Evolutionary conservation across 2,797 vertebrate genomes (phyloP).

Genomic region (Sparus aurata): DNA sequence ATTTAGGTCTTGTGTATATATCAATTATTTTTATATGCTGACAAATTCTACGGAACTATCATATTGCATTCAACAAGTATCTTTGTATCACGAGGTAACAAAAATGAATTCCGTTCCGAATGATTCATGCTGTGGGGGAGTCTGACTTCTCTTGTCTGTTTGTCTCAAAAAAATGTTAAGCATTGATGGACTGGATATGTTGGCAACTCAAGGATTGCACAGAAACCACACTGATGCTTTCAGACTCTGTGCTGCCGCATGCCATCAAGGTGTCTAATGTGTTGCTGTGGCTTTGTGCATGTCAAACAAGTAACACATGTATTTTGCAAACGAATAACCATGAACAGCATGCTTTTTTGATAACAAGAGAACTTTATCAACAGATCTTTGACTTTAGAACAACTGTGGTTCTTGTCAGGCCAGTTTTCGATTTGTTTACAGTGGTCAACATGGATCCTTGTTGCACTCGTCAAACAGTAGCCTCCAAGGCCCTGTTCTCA

Average conservation of each 20-base stretch:
- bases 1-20: slow-evolving; percentile 68
- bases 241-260: background rate
- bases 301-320: background rate
- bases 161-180: background rate
- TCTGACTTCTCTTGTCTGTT: background rate
- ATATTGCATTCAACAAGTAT: slow-evolving; percentile 50
- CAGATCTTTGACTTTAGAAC: background rate
- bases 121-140: background rate
- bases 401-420: slow-evolving; percentile 28
- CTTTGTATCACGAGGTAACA: slow-evolving; percentile 4
- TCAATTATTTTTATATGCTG: slow-evolving; percentile 70
- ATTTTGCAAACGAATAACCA: background rate
- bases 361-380: background rate
- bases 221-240: background rate
- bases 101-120: slow-evolving; percentile 13
- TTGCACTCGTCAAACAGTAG: slow-evolving; percentile 28
- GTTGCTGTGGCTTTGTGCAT: background rate
- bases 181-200: background rate
- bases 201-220: background rate
- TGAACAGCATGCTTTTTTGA: background rate
- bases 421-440: slow-evolving; percentile 23
- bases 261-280: background rate
- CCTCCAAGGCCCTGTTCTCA: slow-evolving; percentile 53
- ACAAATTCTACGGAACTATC: slow-evolving; percentile 45
- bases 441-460: slow-evolving; percentile 8